A percentile compares a stretch with the other conserved stretches of the same genome.
Evolutionary conservation across 2,888 invertebrate genomes (phyloP).

Genomic region (Phaonia tiefii): DNA sequence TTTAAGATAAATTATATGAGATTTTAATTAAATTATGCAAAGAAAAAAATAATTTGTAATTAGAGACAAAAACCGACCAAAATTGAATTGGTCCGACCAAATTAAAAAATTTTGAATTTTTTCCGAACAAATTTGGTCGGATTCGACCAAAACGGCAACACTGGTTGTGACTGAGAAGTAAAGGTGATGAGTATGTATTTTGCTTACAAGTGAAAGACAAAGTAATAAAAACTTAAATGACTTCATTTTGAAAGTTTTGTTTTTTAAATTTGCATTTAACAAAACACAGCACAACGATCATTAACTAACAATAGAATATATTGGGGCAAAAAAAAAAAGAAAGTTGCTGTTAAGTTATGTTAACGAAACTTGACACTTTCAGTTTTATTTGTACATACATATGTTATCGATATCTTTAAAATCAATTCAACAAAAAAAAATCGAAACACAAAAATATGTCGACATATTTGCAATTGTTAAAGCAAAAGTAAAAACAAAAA

Average conservation of each 20-base stretch:
- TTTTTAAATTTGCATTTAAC: neutral
- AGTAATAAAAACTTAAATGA: neutral
- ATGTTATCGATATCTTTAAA: neutral
- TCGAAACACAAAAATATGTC: neutral
- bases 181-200: no score
- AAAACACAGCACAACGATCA: neutral
- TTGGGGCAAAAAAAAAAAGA: no score
- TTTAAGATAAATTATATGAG: no score
- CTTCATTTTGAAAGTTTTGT: constrained; percentile 9
- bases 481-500: neutral
- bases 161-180: neutral
- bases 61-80: no score
- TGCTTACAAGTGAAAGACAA: neutral
- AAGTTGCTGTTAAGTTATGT: neutral
- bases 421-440: neutral
- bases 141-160: no score
- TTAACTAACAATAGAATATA: constrained; percentile 30
- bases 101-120: constrained; percentile 28
- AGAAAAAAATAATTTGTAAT: no score
- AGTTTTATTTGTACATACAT: neutral
- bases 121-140: no score
- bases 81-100: no score
- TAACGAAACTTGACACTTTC: constrained; percentile 13
- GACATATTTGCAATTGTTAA: neutral
- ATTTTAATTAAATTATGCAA: no score